phyloP scores from a whole-genome alignment of 1,140 invertebrate species.

The Macrocentrus cingulum region DNA sequence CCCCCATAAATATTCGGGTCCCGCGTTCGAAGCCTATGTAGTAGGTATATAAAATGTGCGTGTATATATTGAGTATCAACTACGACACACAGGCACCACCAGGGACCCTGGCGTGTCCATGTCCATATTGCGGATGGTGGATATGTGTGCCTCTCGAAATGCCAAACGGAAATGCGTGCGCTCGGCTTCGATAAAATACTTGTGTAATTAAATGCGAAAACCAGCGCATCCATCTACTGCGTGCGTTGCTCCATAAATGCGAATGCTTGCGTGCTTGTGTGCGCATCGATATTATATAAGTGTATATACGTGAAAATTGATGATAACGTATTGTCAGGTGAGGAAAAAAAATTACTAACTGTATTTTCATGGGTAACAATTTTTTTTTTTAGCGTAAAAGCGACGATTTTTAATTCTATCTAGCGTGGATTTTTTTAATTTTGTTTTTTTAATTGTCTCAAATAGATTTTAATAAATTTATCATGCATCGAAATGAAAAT shows the following conservation, averaged over 20 bases:
- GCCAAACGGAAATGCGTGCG: conserved; percentile 40
- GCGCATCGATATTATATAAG: conserved; percentile 43
- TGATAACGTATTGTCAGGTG: too few relatives aligned
- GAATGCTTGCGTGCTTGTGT: background rate
- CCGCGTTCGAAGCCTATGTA: conserved; percentile 25
- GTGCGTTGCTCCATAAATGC: conserved; percentile 32
- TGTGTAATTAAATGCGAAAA: conserved; percentile 56
- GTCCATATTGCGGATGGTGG: conserved; percentile 5
- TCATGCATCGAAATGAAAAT: too few relatives aligned
- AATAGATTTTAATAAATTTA: too few relatives aligned
- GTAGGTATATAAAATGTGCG: conserved; percentile 8
- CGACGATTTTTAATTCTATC: too few relatives aligned
- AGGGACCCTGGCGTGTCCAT: background rate
- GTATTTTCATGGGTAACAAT: too few relatives aligned
- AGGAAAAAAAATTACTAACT: too few relatives aligned
- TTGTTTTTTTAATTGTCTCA: too few relatives aligned
- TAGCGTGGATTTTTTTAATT: too few relatives aligned
- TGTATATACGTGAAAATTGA: background rate
- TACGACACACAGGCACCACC: background rate
- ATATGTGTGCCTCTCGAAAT: conserved; percentile 37
- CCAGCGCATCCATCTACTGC: conserved; percentile 49
- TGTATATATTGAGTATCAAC: conserved; percentile 2
- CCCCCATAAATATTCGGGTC: conserved; percentile 58
- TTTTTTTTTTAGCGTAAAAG: too few relatives aligned
- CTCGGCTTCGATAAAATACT: conserved; percentile 55